Evolutionary conservation across 2,797 vertebrate genomes (phyloP), one percentile per base, ranked within the genome.

Genomic region (Danio jaintianensis): DNA sequence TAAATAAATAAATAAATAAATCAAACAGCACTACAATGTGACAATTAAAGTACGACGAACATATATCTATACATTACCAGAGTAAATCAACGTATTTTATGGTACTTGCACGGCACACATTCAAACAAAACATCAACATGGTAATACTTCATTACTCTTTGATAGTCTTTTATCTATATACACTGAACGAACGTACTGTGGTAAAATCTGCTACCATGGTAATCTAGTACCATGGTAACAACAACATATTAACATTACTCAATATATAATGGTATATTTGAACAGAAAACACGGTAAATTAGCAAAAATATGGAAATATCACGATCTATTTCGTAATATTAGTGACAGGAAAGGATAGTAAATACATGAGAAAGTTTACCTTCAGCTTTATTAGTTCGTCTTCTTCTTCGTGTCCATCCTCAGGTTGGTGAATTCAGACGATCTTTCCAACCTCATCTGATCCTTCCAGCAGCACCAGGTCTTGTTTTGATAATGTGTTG

Each of bases 301-400:
- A 7, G 7, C 18, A 56, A 43, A 58, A 22, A 43, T 36, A 43
- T 22, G 18, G 7, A 1, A 22, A 43, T 15, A 4, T 0, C n/a
- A 22, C 8, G 6, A 22, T 8, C 8, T 4, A 6, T 12, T n/a
- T 50, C 15, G 12, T 47, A 47, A 47, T 38, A 18, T 4, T 12
- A 38, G 13, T 11, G 18, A 15, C 7, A 62, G 43, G 7, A 45
- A 48, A 11, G 12, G 11, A 73, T 3, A 59, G 4, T 11, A 52
- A 15, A 36, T 69, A 66, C 13, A 36, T 36, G 11, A 82, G 38
- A 4, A 82, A 86, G 74, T 84, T 79, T 86, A 84, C 83, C 85
- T 82, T 86, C 56, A 70, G 18, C 48, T 63, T 82, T 64, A 48
- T 45, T 52, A 78, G 74, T 80, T 82, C 78, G 71, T 63, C 80